A percentile compares a stretch with the other conserved stretches of the same genome.
These are phyloP conservation scores for Drosophila guanche DNA, from an alignment of 1,140 invertebrate species.

Conservation along the genomic window DNA sequence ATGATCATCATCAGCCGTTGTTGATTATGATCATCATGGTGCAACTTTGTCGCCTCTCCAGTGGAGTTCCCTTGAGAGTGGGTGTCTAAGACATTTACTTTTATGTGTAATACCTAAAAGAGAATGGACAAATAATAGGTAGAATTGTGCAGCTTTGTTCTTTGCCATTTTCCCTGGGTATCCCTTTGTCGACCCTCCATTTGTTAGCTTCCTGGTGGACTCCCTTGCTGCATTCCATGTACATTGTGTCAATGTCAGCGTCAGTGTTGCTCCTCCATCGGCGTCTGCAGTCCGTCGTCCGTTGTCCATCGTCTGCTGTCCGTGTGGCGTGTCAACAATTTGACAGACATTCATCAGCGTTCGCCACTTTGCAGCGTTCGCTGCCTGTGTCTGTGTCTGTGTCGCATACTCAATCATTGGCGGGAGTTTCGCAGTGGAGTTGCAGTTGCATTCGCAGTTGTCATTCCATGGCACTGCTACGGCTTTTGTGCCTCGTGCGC, in stretches of 20 bases:
- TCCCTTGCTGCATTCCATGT: slow-evolving; percentile 15
- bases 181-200: not conserved
- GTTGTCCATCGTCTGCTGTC: slow-evolving; percentile 31
- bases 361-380: slow-evolving; percentile 49
- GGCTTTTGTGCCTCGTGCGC: slow-evolving; percentile 66
- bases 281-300: not conserved
- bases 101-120: too few species aligned
- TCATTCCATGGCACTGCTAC: slow-evolving; percentile 22
- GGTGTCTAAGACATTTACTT: not conserved
- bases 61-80: not conserved
- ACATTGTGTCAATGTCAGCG: slow-evolving; percentile 64
- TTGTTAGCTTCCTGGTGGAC: not conserved
- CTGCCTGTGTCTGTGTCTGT: slow-evolving; percentile 53
- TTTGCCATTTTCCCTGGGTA: not conserved
- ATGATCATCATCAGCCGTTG: slow-evolving; percentile 47
- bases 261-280: slow-evolving; percentile 20
- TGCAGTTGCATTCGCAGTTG: slow-evolving; percentile 17
- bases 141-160: too few species aligned
- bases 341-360: slow-evolving; percentile 78
- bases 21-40: slow-evolving; percentile 47
- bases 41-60: slow-evolving; percentile 56
- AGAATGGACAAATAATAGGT: too few species aligned
- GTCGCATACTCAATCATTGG: slow-evolving; percentile 76
- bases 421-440: slow-evolving; percentile 13
- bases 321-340: slow-evolving; percentile 76